A percentile compares a stretch with the other conserved stretches of the same genome.
Conservation (phyloP, 2,888 invertebrate species). For the Cacoxenus indagator region DNA sequence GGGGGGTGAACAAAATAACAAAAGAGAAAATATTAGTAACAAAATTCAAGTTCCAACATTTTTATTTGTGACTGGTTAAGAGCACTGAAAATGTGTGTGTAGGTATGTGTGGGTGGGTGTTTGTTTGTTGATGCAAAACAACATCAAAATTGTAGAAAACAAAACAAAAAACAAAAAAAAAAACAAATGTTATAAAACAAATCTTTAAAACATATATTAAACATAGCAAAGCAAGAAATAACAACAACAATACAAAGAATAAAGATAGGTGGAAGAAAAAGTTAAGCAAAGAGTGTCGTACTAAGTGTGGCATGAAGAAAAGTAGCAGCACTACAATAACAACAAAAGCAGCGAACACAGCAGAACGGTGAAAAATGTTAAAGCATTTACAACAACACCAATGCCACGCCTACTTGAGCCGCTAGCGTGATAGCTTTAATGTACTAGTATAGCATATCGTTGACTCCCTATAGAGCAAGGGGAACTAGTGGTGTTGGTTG, state of each 20-base stretch:
- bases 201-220: background rate
- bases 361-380: background rate
- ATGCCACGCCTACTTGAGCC: background rate
- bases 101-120: conserved; percentile 23
- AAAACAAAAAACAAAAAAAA: background rate
- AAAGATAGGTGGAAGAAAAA: no score
- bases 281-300: no score
- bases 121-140: background rate
- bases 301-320: no score
- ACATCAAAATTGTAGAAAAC: background rate
- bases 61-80: background rate
- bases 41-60: background rate
- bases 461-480: no score
- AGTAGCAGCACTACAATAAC: no score
- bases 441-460: background rate
- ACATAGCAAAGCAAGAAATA: no score
- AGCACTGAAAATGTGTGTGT: conserved; percentile 5
- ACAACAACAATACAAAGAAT: no score
- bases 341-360: background rate
- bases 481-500: background rate
- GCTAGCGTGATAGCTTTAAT: background rate
- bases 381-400: background rate
- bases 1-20: no score
- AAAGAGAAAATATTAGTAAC: background rate
- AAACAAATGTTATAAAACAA: background rate